Evolutionary conservation across 2,888 invertebrate genomes (phyloP), one percentile per base, ranked within the genome.

Genomic region (Steinernema scapterisci): DNA sequence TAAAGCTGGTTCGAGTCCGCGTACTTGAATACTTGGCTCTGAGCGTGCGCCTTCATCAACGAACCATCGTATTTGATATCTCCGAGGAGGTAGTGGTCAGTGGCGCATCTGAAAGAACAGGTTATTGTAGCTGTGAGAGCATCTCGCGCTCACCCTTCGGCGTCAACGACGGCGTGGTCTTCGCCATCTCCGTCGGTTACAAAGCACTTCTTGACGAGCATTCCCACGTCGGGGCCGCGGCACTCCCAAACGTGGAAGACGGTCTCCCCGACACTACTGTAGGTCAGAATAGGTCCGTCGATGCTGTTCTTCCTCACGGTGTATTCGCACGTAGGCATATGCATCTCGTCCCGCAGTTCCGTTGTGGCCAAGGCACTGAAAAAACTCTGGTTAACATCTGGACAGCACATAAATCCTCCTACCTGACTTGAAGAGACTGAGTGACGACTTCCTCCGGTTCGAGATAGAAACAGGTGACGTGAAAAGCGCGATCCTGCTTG

Each of bases 381-480:
- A 80, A 38, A 1, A 2, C 9, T n/a, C 38, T 52, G 6, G 0
- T 52, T 52, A 23, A n/a, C 11, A 52, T 3, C 13, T 43, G 16
- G 25, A 71, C 23, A 3, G 13, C 31, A 23, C 13, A n/a, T 7
- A 13, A 45, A 43, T 25, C 3, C 3, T 0, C 74, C 23, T 73
- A 87, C 86, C 86, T 87, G 74, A 87, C 87, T 78, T 86, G 83
- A 48, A 87, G 79, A 23, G 80, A 79, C 71, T 81, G 82, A 3
- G 86, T 84, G 19, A 87, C 87, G 44, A 85, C 80, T 79, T 87
- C 86, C 78, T 87, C 87, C 1, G 87, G 85, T 76, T 87, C 87
- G 82, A 83, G 84, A 75, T 87, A 87, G 77, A 87, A 86, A 72
- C 87, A 87, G 23, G 80, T 81, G 43, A 87, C 81, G 72, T 84